A percentile compares a stretch with the other conserved stretches of the same genome.
These are phyloP conservation scores for Pogonophryne albipinna DNA, from an alignment of 2,797 vertebrate species.

Conservation along the genomic window DNA sequence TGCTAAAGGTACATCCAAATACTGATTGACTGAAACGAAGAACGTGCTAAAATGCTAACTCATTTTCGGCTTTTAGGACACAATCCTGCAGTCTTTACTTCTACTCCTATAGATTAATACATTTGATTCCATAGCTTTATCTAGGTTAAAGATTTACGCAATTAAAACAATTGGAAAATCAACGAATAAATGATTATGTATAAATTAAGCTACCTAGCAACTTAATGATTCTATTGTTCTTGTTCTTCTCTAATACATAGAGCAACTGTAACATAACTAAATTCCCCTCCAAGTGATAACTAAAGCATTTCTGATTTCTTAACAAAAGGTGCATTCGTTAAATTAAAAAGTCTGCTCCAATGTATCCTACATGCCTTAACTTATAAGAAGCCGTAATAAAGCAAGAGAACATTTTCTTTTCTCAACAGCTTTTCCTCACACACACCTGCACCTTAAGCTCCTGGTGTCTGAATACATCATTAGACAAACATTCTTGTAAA, in stretches of 20 bases:
- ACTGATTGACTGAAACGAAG: too few relatives aligned
- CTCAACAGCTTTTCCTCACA: neutral
- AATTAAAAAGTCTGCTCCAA: neutral
- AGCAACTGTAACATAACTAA: too few relatives aligned
- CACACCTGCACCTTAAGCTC: conserved; percentile 23
- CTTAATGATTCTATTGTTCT: too few relatives aligned
- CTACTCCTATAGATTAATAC: neutral
- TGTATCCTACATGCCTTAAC: neutral
- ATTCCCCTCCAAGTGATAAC: too few relatives aligned
- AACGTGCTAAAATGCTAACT: too few relatives aligned
- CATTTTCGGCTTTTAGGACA: too few relatives aligned
- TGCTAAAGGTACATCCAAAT: too few relatives aligned
- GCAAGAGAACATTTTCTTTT: neutral
- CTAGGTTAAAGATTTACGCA: neutral
- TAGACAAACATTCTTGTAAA: conserved; percentile 14
- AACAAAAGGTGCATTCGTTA: neutral
- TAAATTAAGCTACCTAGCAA: too few relatives aligned
- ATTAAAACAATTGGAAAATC: neutral
- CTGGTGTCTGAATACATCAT: conserved; percentile 21
- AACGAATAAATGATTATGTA: neutral
- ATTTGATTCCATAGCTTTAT: neutral
- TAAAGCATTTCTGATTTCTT: too few relatives aligned
- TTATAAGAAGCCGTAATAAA: conserved; percentile 1
- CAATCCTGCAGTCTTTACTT: too few relatives aligned
- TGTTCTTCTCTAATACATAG: too few relatives aligned